Base-by-base conservation (phyloP, 2,113 vertebrate genomes). In the Hippocampus guttulatus region DNA sequence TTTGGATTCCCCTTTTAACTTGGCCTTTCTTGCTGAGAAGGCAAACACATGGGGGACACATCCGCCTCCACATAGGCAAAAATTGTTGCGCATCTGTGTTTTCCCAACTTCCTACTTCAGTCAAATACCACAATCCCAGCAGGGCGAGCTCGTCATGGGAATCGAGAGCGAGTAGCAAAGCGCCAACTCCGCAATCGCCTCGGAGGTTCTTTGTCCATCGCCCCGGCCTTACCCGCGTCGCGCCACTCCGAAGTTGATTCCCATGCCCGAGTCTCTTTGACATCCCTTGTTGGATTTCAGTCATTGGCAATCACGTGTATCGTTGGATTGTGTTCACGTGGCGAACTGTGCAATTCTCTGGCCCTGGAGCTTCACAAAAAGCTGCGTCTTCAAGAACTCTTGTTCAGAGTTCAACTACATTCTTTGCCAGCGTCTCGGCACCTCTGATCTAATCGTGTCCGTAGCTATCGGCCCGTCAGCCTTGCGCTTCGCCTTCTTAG, bases 1-100 rank as follows among this genome's bases (percentile, higher is more conserved):
- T 88, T 83, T 82, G 74, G 63, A 71, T 80, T 78, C 55, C 38
- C 45, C 74, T 81, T 82, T 82, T 54, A 82, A 79, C 71, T 73
- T 62, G 47, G 70, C 75, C 68, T 79, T 78, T 74, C 62, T 73
- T 49, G 55, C 76, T 75, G 76, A 65, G 41, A 64, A 40, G 64
- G 68, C 71, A 81, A 70, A 80, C 83, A 87, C 74, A 75, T 57
- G 60, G 47, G 55, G 54, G 70, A 75, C 68, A 80, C 77, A 5
- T 60, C 45, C 67, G 64, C 43, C 70, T 72, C 40, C 62, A 64
- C 20, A 33, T 67, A 71, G 60, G 73, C 62, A 54, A 51, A 18
- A 73, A 77, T 67, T 30, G 74, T 18, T 64, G 12, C 58, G 64
- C 64, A 40, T 71, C 45, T 54, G n/a, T 47, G 30, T 69, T 79